Evolutionary conservation across 2,888 invertebrate species (phyloP).

Genomic region (Lasiommata megera): DNA sequence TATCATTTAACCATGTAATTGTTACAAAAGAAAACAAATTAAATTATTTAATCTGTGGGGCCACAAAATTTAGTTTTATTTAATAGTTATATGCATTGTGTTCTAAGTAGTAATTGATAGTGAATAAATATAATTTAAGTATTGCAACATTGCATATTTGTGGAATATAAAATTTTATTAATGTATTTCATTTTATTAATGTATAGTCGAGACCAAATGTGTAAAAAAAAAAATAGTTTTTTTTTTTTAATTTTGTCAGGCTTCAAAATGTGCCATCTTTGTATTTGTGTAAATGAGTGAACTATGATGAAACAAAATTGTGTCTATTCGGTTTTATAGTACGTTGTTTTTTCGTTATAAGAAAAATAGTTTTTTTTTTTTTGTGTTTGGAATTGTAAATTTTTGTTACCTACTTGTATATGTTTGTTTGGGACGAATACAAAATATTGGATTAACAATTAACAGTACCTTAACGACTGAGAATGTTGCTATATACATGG

Average conservation of each 20-base stretch:
- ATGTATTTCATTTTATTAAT: constrained; percentile 6
- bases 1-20: too few relatives aligned
- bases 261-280: constrained; percentile 24
- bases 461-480: not conserved
- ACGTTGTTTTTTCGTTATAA: constrained; percentile 29
- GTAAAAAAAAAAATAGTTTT: not conserved
- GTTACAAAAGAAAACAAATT: too few relatives aligned
- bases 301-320: not conserved
- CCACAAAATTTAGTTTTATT: constrained; percentile 29
- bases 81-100: constrained; percentile 26
- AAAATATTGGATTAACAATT: not conserved
- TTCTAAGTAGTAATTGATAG: constrained; percentile 21
- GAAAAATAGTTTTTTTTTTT: constrained; percentile 28
- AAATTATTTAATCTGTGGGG: constrained; percentile 21
- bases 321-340: constrained; percentile 14
- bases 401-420: constrained; percentile 22
- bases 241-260: not conserved
- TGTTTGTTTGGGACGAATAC: constrained; percentile 11
- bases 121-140: constrained; percentile 13
- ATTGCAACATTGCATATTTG: not conserved
- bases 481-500: not conserved
- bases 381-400: constrained; percentile 23
- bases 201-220: constrained; percentile 28
- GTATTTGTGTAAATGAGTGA: constrained; percentile 11
- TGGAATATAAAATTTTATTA: not conserved